Evolutionary conservation across 2,797 vertebrate species (phyloP).

Genomic region (Sebastes paucispinis): DNA sequence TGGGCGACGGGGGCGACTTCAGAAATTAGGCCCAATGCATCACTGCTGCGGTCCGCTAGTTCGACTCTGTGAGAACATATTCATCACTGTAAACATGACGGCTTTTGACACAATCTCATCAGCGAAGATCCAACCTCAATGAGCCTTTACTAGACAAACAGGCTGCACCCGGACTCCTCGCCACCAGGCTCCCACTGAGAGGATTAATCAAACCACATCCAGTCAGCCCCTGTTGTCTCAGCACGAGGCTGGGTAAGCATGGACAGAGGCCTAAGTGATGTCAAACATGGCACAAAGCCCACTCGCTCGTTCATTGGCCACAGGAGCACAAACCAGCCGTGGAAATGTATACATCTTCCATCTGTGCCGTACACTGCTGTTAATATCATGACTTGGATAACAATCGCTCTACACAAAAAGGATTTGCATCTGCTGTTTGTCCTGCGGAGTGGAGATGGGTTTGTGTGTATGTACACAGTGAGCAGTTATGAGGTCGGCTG

Average conservation of each 20-base stretch:
- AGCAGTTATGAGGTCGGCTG: slow-evolving; percentile 58
- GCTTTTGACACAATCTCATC: slow-evolving; percentile 17
- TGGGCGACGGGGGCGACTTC: slow-evolving; percentile 17
- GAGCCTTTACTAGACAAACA: slow-evolving; percentile 67
- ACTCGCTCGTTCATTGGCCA: slow-evolving; percentile 5
- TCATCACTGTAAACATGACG: slow-evolving; percentile 35
- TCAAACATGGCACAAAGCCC: slow-evolving; percentile 56
- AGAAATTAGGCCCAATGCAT: slow-evolving; percentile 39
- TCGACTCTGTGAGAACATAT: slow-evolving; percentile 43
- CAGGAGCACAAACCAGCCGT: slow-evolving; percentile 39
- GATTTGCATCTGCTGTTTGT: slow-evolving; percentile 63
- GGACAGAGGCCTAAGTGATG: slow-evolving; percentile 38
- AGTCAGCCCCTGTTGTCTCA: slow-evolving; percentile 34
- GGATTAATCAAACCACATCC: slow-evolving; percentile 50
- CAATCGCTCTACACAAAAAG: slow-evolving; percentile 50
- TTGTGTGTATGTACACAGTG: slow-evolving; percentile 60
- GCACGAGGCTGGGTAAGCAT: slow-evolving; percentile 33
- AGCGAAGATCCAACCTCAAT: slow-evolving; percentile 45
- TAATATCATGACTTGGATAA: slow-evolving; percentile 40
- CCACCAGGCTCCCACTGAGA: slow-evolving; percentile 27
- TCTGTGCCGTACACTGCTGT: slow-evolving; percentile 28
- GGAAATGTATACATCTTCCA: slow-evolving; percentile 45
- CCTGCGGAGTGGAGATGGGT: slow-evolving; percentile 57
- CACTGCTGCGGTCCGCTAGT: not conserved
- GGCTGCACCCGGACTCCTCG: slow-evolving; percentile 33